Evolutionary conservation across 1,140 invertebrate species (phyloP).

Genomic region (Bombus superbus): DNA sequence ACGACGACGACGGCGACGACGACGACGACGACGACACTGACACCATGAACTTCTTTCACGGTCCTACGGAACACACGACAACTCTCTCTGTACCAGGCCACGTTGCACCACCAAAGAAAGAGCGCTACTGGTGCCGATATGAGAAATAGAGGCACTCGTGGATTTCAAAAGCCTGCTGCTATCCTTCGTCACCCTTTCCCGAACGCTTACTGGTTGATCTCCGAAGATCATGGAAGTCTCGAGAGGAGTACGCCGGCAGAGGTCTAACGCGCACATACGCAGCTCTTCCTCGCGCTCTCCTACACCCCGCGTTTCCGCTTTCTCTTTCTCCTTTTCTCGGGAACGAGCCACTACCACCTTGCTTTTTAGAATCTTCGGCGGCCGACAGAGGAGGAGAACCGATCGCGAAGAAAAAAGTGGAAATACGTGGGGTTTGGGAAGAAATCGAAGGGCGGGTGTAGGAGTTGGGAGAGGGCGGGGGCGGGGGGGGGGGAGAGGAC

Average conservation of each 20-base stretch:
- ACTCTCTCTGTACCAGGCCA: background rate
- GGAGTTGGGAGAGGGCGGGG: constrained; percentile 13
- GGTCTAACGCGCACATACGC: constrained; percentile 53
- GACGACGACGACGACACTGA: background rate
- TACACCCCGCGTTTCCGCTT: constrained; percentile 40
- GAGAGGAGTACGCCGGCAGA: constrained; percentile 52
- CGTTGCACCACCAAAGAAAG: background rate
- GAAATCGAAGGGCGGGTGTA: constrained; percentile 42
- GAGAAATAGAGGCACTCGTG: background rate
- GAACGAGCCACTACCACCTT: constrained; percentile 29
- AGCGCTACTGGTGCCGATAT: background rate
- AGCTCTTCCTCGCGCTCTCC: constrained; percentile 44
- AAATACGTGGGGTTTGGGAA: constrained; percentile 27
- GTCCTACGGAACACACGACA: background rate
- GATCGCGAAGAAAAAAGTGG: constrained; percentile 37
- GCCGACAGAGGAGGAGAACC: constrained; percentile 15
- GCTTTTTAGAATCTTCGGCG: constrained; percentile 58
- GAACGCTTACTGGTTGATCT: constrained; percentile 68
- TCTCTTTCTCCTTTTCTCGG: constrained; percentile 37
- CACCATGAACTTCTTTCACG: background rate
- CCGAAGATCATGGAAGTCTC: constrained; percentile 65
- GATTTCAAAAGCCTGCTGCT: constrained; percentile 31
- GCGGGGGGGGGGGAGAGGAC: constrained; percentile 13
- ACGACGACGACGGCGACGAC: background rate
- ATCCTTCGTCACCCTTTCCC: constrained; percentile 62